These are phyloP conservation scores for Nanorana parkeri DNA, from an alignment of 2,113 vertebrate genomes.

Conservation along the genomic window DNA sequence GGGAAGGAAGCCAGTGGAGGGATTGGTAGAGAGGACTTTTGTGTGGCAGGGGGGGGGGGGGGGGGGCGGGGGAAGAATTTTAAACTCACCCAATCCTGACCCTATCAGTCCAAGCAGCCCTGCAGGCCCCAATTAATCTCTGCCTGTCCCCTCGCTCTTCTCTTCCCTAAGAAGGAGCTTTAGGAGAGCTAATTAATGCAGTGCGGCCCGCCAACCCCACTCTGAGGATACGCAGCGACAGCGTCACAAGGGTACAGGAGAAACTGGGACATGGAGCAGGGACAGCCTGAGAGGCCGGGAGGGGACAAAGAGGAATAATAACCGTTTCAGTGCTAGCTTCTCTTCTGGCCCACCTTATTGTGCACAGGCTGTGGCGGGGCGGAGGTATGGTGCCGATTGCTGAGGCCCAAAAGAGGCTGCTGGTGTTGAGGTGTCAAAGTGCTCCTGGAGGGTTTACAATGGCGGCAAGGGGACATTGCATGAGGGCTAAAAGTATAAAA, in stretches of 20 bases:
- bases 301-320: neutral
- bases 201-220: neutral
- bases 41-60: neutral
- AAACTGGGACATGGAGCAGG: conserved; percentile 36
- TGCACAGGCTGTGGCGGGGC: no score
- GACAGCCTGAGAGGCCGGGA: neutral
- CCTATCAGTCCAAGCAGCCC: conserved; percentile 3
- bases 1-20: no score
- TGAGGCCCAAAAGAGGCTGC: no score
- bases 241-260: neutral
- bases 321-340: neutral
- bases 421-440: no score
- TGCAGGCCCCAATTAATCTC: conserved; percentile 20
- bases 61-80: conserved; percentile 1
- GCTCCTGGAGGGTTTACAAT: no score
- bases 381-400: no score
- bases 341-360: no score
- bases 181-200: conserved; percentile 30
- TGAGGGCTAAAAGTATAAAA: no score
- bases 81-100: conserved; percentile 39
- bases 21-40: no score
- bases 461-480: no score
- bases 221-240: conserved; percentile 26
- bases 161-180: conserved; percentile 46
- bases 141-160: conserved; percentile 5